A percentile compares a stretch with the other conserved stretches of the same genome.
Conservation (phyloP, 2,888 invertebrate species). For the Sceliomorpha sp. region DNA sequence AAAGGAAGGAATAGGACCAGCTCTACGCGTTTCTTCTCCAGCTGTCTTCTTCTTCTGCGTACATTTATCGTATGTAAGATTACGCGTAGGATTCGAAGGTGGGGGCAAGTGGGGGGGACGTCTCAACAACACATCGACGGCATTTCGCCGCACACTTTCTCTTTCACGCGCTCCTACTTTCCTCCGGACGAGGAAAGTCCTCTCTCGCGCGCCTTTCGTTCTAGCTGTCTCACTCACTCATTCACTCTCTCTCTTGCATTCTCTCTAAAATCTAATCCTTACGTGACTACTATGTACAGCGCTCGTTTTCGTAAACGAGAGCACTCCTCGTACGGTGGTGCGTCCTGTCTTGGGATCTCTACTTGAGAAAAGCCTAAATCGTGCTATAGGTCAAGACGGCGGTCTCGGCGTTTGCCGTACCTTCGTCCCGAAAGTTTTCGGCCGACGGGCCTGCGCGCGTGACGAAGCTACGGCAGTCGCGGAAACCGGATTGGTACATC, state of each 20-base stretch:
- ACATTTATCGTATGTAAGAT: slow-evolving; percentile 36
- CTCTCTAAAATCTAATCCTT: slow-evolving; percentile 40
- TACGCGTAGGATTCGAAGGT: slow-evolving; percentile 52
- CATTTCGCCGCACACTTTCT: slow-evolving; percentile 67
- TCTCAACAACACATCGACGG: slow-evolving; percentile 72
- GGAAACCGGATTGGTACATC: too few species aligned
- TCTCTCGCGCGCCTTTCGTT: slow-evolving; percentile 13
- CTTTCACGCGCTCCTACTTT: slow-evolving; percentile 51
- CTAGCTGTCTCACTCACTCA: slow-evolving; percentile 17
- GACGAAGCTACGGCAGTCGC: slow-evolving; percentile 70
- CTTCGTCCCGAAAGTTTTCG: too few species aligned
- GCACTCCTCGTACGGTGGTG: slow-evolving; percentile 21
- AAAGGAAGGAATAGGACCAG: slow-evolving; percentile 17
- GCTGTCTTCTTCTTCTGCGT: slow-evolving; percentile 29
- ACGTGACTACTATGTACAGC: slow-evolving; percentile 50
- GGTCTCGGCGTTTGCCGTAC: not conserved
- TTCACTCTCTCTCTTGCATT: slow-evolving; percentile 22
- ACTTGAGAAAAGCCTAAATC: not conserved
- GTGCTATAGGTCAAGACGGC: not conserved
- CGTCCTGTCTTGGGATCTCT: too few species aligned
- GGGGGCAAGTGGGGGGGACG: slow-evolving; percentile 61
- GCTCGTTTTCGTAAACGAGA: slow-evolving; percentile 34
- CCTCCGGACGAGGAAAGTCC: slow-evolving; percentile 36
- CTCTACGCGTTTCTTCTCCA: slow-evolving; percentile 26
- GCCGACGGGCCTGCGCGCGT: too few species aligned